A percentile compares a stretch with the other conserved stretches of the same genome.
phyloP scores from a whole-genome alignment of 2,888 invertebrate species.

The Limenitis camilla region DNA sequence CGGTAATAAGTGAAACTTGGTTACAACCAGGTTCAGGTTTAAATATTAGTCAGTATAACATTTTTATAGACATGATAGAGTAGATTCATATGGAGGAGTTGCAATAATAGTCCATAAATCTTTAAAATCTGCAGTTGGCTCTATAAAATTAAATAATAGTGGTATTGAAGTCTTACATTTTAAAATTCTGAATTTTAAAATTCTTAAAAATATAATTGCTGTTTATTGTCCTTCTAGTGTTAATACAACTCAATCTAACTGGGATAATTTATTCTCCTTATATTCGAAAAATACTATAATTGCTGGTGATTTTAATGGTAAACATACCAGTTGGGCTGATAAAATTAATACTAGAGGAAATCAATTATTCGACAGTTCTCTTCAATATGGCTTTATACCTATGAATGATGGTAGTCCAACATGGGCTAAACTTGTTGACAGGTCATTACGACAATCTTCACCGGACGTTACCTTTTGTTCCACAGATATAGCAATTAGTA shows the following conservation, averaged over 20 bases:
- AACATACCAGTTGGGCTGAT: conserved; percentile 1
- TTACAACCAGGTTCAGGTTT: neutral
- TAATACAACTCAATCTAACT: conserved; percentile 3
- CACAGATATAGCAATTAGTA: neutral
- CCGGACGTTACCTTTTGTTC: conserved; percentile 1
- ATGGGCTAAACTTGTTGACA: neutral
- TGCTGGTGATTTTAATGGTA: conserved; percentile 9
- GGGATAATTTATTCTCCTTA: conserved; percentile 4
- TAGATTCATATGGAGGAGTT: neutral
- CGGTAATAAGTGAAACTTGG: neutral
- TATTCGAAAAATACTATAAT: neutral
- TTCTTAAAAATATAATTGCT: neutral
- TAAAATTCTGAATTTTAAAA: no score
- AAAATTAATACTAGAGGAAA: conserved; percentile 3
- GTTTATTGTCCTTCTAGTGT: conserved; percentile 2
- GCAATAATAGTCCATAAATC: neutral
- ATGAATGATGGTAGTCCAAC: conserved; percentile 1
- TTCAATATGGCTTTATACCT: neutral
- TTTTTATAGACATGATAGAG: neutral
- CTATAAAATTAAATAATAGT: no score
- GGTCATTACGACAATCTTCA: neutral
- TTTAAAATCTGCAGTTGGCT: no score
- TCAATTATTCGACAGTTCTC: neutral
- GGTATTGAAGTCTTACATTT: no score
- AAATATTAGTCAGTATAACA: neutral